These are phyloP conservation scores for Noctua fimbriata DNA, from an alignment of 2,888 invertebrate genomes.

Conservation along the genomic window DNA sequence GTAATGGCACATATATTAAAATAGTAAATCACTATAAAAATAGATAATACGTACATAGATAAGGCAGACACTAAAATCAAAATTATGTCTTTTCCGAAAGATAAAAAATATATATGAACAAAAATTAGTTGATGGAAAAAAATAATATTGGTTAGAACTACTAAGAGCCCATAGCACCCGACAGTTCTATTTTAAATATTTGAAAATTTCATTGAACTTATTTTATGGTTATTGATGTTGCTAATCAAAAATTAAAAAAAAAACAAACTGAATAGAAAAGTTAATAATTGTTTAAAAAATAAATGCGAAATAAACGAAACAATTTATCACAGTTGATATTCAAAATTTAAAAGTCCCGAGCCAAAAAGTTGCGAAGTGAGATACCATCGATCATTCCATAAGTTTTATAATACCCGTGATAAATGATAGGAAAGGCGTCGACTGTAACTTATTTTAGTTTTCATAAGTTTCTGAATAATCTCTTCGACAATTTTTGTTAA, in stretches of 20 bases:
- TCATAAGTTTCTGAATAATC: constrained; percentile 56
- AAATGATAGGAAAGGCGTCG: constrained; percentile 61
- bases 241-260: neutral
- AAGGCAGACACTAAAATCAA: neutral
- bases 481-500: constrained; percentile 34
- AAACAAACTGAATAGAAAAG: neutral
- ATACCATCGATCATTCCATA: constrained; percentile 59
- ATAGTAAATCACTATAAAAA: neutral
- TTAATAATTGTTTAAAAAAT: neutral
- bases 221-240: no score
- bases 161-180: neutral
- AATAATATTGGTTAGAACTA: no score
- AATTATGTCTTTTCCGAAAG: neutral
- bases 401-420: constrained; percentile 61
- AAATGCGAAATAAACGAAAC: constrained; percentile 9
- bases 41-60: neutral
- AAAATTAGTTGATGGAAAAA: neutral
- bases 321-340: constrained; percentile 49
- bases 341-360: constrained; percentile 43
- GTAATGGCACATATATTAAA: neutral
- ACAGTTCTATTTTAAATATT: neutral
- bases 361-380: constrained; percentile 50
- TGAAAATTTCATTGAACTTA: no score
- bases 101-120: neutral
- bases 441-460: constrained; percentile 62